These are phyloP conservation scores for Ciconia maguari DNA, from an alignment of 2,113 vertebrate species.

Conservation along the genomic window DNA sequence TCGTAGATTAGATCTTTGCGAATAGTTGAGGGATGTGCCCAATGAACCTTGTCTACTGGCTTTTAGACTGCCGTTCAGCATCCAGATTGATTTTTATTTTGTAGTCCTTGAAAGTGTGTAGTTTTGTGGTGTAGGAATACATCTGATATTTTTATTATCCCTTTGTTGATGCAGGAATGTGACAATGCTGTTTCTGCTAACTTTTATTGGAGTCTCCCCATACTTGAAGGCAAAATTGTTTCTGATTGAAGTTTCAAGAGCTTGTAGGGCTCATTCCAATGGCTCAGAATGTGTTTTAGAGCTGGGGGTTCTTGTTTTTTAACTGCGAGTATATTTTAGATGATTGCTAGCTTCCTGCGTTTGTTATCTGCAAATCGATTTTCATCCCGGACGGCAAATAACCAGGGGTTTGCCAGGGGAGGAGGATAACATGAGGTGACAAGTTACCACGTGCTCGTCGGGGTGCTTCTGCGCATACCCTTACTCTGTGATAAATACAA, in stretches of 20 bases:
- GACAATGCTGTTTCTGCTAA: neutral
- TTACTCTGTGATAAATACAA: neutral
- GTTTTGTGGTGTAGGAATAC: neutral
- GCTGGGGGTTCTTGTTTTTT: neutral
- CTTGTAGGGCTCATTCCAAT: neutral
- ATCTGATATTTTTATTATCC: constrained; percentile 25
- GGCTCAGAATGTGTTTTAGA: neutral
- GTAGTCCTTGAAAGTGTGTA: neutral
- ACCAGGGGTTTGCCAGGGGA: neutral
- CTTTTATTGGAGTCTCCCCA: neutral
- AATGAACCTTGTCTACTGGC: neutral
- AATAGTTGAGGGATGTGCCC: constrained; percentile 1
- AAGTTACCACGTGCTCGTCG: rapidly evolving
- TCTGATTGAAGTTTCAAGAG: neutral
- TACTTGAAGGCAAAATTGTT: neutral
- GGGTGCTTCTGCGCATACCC: neutral
- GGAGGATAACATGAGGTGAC: neutral
- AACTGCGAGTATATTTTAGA: neutral
- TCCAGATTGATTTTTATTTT: neutral
- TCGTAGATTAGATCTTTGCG: constrained; percentile 7
- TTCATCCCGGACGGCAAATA: neutral
- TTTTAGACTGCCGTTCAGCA: neutral
- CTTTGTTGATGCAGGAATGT: neutral
- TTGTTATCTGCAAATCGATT: neutral
- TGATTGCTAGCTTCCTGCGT: neutral